Base-by-base conservation (phyloP, 2,113 vertebrate genomes). In the Pachyramphus minor region DNA sequence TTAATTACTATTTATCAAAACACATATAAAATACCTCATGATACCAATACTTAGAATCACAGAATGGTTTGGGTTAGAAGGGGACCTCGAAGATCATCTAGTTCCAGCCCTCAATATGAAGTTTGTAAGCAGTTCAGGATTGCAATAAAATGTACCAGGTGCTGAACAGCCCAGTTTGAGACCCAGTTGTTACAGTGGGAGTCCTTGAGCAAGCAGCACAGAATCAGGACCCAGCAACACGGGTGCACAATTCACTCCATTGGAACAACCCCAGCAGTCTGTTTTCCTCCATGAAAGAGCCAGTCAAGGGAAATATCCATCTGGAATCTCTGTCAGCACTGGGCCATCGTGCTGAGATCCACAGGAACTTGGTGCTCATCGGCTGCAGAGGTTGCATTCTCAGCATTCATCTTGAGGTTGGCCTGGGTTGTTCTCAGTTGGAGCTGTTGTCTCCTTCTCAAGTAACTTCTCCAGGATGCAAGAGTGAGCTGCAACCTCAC, bases 311-410 rank as follows among this genome's bases (percentile, higher is more conserved):
- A 56, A 66, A 35, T 8, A 30, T 52, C 66, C 23, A 2, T 23
- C 33, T 73, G 44, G 71, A 77, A 30, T 5, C 22, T 22, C n/a
- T 28, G 20, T 5, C 83, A 91, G 37, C 39, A 1, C 3, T 2
- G n/a, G 63, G 62, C 47, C 13, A 35, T 2, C 28, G 6, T 3
- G 2, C 23, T 58, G 49, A 19, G 42, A 56, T 15, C 39, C 6
- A 1, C 39, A 30, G 37, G 31, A 62, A 15, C 16, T 0, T 0
- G 0, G 49, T 0, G 2, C 14, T 27, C 55, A 5, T 35, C 8
- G 2, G 17, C 44, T 55, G 15, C 62, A 21, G 81, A 3, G 2
- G 30, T 25, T 42, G 27, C 28, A 0, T 19, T 41, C 45, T 23
- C 39, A 27, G 19, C 1, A 0, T 58, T 41, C 77, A 31, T 45